phyloP scores from a whole-genome alignment of 2,113 vertebrate genomes.

The Anguilla rostrata region DNA sequence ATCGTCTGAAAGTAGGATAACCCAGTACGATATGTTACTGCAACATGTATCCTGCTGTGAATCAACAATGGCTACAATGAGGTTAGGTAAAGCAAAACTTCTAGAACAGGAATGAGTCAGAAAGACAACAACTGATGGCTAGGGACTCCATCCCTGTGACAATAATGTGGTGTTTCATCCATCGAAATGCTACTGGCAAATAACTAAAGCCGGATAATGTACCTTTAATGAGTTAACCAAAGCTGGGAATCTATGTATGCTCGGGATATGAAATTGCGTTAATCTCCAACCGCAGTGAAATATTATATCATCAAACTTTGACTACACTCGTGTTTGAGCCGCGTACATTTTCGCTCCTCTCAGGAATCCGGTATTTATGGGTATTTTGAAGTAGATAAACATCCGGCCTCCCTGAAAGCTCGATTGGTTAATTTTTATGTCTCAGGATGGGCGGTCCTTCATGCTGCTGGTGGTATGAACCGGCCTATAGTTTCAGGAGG shows the following conservation, averaged over 20 bases:
- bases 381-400: constrained; percentile 18
- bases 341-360: constrained; percentile 11
- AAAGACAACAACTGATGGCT: background rate
- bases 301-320: constrained; percentile 15
- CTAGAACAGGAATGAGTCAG: background rate
- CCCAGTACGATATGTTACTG: background rate
- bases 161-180: background rate
- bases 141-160: background rate
- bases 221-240: background rate
- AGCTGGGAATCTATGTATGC: background rate
- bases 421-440: constrained; percentile 35
- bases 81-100: background rate
- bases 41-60: background rate
- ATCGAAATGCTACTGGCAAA: background rate
- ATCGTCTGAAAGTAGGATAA: background rate
- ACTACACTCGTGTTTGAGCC: background rate
- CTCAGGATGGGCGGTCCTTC: constrained; percentile 31
- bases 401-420: background rate
- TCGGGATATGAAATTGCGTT: background rate
- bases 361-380: constrained; percentile 32
- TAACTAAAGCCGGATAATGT: constrained; percentile 12
- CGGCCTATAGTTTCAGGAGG: constrained; percentile 28
- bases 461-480: constrained; percentile 24
- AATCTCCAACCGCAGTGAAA: background rate
- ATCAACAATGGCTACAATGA: background rate